Percentiles rank a stretch among this genome's conserved stretches.
Evolutionary conservation across 1,140 invertebrate species (phyloP).

Genomic region (Ips typographus): DNA sequence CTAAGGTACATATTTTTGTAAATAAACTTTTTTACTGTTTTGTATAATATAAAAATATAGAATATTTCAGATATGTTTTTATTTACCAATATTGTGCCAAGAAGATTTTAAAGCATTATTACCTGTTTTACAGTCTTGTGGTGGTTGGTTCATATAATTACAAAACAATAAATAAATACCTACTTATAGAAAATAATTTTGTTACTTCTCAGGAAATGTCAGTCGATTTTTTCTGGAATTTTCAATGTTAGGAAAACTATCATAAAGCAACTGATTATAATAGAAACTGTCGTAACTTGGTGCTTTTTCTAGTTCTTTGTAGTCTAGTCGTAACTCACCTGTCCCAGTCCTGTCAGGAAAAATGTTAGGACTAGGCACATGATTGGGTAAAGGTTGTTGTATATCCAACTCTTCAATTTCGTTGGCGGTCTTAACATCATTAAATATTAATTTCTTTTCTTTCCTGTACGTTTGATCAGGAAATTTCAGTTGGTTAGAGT

Average conservation of each 20-base stretch:
- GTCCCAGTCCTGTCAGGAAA: slow-evolving; percentile 54
- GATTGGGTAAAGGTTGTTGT: slow-evolving; percentile 43
- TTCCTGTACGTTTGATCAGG: slow-evolving; percentile 30
- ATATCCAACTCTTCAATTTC: slow-evolving; percentile 38
- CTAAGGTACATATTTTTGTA: not conserved
- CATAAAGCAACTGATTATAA: slow-evolving; percentile 16
- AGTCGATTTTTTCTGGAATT: not conserved
- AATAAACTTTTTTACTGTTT: no score
- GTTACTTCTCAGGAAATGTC: no score
- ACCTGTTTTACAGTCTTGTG: no score
- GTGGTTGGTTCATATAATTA: no score
- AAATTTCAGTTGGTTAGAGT: slow-evolving; percentile 30
- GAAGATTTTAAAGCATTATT: no score
- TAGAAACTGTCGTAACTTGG: not conserved
- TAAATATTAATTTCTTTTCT: slow-evolving; percentile 34
- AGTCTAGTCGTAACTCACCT: slow-evolving; percentile 51
- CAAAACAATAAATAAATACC: no score
- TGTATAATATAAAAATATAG: no score
- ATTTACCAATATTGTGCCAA: no score
- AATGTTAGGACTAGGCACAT: slow-evolving; percentile 45
- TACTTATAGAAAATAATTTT: no score
- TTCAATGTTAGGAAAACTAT: slow-evolving; percentile 25
- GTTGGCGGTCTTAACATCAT: not conserved
- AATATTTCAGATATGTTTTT: no score
- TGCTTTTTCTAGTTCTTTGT: slow-evolving; percentile 26